Evolutionary conservation across 2,113 vertebrate genomes (phyloP), one percentile per base, ranked within the genome.

Genomic region (Smithornis capensis): DNA sequence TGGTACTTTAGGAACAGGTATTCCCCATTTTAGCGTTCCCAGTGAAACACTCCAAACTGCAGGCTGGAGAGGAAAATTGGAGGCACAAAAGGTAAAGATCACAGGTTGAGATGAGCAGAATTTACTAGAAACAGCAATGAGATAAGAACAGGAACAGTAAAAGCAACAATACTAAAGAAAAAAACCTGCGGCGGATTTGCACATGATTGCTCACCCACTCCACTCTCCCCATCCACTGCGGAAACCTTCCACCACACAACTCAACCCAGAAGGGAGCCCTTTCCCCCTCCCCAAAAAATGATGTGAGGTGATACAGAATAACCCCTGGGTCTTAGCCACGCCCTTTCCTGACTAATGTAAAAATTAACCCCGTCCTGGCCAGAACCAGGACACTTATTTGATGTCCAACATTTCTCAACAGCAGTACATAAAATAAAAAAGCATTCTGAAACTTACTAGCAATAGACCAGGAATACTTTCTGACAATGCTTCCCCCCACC

Each of bases 131-230:
- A 64, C 35, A 64, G 55, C 40, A 63, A 35, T 19, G 19, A 38
- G 33, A 53, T 63, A 47, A 38, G 17, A 88, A 14, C 49, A 80
- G 4, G 7, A 49, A 49, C 21, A 70, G 23, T 55, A 47, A 70
- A 12, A 63, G 57, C 49, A 56, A 42, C 29, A 40, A 71, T 21
- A 87, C 9, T 62, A 62, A n/a, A 7, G 77, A 38, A 27, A 40
- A 37, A 28, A n/a, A 16, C 4, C 31, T 40, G n/a, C n/a, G n/a
- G n/a, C n/a, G 0, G 0, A 77, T 14, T 52, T 33, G 44, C 49
- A 38, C 19, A 38, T 0, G 0, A 63, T 47, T 70, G 40, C 19
- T 55, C n/a, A 79, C 56, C 12, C 56, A n/a, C 19, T 13, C 33
- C 8, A n/a, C n/a, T n/a, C n/a, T n/a, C n/a, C n/a, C n/a, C n/a